Percentiles rank a stretch among this genome's conserved stretches.
phyloP scores from a whole-genome alignment of 2,888 invertebrate species.

The Pachycephus smyrnensis region DNA sequence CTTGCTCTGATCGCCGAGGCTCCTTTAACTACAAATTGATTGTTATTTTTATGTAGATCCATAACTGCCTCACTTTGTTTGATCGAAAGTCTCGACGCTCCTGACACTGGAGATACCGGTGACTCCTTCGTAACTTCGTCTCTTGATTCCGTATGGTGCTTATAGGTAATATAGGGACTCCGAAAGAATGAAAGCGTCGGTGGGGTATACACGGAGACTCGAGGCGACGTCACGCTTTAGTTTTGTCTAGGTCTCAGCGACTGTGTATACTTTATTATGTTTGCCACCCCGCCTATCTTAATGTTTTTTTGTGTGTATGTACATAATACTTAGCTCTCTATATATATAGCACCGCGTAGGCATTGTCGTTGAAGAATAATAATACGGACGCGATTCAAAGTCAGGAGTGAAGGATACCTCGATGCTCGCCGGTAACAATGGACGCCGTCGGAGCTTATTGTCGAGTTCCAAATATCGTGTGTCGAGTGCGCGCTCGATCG shows the following conservation, averaged over 20 bases:
- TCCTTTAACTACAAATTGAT: neutral
- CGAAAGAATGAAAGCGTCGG: neutral
- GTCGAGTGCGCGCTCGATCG: slow-evolving; percentile 3
- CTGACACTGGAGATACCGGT: neutral
- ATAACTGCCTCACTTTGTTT: neutral
- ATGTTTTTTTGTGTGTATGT: neutral
- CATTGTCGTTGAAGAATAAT: neutral
- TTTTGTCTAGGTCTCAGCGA: neutral
- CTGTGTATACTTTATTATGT: neutral
- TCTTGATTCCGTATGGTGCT: neutral
- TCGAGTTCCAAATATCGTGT: slow-evolving; percentile 7
- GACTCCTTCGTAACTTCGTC: neutral
- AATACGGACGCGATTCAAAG: neutral
- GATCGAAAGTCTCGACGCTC: neutral
- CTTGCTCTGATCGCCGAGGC: neutral
- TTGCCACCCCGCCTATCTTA: neutral
- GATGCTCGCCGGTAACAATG: neutral
- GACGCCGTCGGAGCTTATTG: neutral
- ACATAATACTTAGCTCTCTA: neutral
- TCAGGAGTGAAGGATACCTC: neutral
- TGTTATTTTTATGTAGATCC: neutral
- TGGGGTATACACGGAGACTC: neutral
- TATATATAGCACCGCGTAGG: neutral
- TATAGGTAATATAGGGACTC: neutral
- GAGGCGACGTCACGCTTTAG: neutral